Conservation (phyloP, 2,113 vertebrate genomes). For the Aspiorhynchus laticeps region DNA sequence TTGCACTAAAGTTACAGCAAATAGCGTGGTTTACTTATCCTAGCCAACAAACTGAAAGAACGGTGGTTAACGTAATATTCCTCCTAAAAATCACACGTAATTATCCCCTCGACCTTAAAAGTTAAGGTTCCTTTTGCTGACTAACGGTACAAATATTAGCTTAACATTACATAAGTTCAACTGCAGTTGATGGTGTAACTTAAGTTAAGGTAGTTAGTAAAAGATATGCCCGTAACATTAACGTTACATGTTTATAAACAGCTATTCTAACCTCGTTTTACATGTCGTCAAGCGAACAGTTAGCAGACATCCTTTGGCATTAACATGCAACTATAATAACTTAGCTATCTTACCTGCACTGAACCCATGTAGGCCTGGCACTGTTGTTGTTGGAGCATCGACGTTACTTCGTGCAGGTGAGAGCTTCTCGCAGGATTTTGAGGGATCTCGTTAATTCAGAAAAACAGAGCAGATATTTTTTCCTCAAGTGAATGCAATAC, state of each 20-base stretch:
- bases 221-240: no score
- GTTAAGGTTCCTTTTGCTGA: no score
- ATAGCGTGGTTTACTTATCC: slow-evolving; percentile 1
- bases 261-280: neutral
- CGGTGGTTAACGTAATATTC: slow-evolving; percentile 9
- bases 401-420: no score
- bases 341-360: slow-evolving; percentile 2
- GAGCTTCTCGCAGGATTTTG: no score
- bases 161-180: no score
- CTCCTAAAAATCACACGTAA: neutral
- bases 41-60: neutral
- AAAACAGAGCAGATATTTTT: no score
- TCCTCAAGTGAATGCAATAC: no score
- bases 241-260: no score
- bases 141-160: no score
- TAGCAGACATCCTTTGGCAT: slow-evolving; percentile 1
- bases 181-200: no score
- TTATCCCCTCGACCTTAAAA: neutral
- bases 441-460: no score
- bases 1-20: neutral
- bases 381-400: neutral
- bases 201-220: no score
- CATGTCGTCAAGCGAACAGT: neutral
- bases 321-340: neutral
- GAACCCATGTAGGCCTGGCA: neutral